Evolutionary conservation across 2,797 vertebrate species (phyloP).

Genomic region (Pogoniulus pusillus): DNA sequence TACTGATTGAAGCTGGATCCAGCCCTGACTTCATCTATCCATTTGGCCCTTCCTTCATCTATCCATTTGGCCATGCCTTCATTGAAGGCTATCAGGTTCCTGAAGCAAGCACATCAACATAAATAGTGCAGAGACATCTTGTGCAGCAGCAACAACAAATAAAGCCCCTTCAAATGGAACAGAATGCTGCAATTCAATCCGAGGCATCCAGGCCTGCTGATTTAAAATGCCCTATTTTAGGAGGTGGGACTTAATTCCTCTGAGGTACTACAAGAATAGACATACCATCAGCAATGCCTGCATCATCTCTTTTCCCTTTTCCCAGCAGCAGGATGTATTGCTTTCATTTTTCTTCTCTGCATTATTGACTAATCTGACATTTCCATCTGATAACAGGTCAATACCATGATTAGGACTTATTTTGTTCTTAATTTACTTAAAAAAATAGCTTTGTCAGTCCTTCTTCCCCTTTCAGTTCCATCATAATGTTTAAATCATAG

Average conservation of each 20-base stretch:
- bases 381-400: conserved; percentile 18
- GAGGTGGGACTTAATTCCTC: conserved; percentile 1
- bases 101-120: not conserved
- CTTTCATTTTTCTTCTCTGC: conserved; percentile 21
- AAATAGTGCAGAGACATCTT: not conserved
- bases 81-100: too few species aligned
- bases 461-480: not conserved
- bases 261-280: not conserved
- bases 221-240: conserved; percentile 3
- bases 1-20: too few species aligned
- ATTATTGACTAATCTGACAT: conserved; percentile 30
- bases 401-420: not conserved
- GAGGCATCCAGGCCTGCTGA: not conserved
- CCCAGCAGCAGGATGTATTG: conserved; percentile 25
- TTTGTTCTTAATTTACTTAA: not conserved
- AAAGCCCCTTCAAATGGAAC: not conserved
- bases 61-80: too few species aligned
- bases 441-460: not conserved
- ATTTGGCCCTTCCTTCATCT: too few species aligned
- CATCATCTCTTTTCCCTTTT: not conserved
- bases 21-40: too few species aligned
- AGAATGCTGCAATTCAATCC: not conserved
- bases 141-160: too few species aligned
- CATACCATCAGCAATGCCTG: not conserved
- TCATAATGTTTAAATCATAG: not conserved